Conservation (phyloP, 2,888 invertebrate species). For the Andrena marginata region DNA sequence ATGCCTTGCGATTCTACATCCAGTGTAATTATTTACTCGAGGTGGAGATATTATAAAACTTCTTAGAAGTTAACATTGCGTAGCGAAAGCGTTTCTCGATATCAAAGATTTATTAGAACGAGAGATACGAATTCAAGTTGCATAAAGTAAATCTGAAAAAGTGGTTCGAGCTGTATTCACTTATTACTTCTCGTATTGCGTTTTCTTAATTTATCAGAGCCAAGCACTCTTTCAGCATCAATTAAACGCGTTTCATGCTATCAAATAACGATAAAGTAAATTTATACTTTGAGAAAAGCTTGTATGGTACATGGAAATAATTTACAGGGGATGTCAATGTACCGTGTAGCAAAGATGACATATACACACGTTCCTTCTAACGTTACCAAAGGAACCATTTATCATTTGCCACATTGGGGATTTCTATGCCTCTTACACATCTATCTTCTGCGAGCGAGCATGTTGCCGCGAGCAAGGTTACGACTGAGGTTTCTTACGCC, state of each 20-base stretch:
- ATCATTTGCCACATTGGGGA: conserved; percentile 26
- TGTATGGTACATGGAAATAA: conserved; percentile 58
- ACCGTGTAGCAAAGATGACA: conserved; percentile 36
- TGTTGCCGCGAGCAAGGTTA: conserved; percentile 60
- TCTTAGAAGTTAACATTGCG: conserved; percentile 23
- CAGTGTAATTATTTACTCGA: conserved; percentile 27
- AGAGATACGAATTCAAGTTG: conserved; percentile 5
- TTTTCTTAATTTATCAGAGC: conserved; percentile 12
- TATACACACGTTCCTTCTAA: conserved; percentile 25
- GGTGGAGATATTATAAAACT: conserved; percentile 27
- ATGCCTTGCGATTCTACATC: background rate
- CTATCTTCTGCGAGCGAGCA: conserved; percentile 8
- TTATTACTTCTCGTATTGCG: conserved; percentile 2
- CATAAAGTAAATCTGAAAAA: background rate
- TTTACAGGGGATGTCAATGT: conserved; percentile 53
- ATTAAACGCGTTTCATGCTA: conserved; percentile 7
- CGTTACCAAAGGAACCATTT: conserved; percentile 41
- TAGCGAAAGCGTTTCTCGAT: conserved; percentile 11
- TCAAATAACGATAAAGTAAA: conserved; percentile 33
- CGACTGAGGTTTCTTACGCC: conserved; percentile 83
- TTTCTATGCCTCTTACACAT: conserved; percentile 11
- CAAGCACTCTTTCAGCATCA: background rate
- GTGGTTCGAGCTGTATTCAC: background rate
- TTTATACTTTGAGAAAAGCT: conserved; percentile 42
- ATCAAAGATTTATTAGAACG: conserved; percentile 8